Evolutionary conservation across 2,797 vertebrate genomes (phyloP), one percentile per base, ranked within the genome.

Genomic region (Poecilia velifera): DNA sequence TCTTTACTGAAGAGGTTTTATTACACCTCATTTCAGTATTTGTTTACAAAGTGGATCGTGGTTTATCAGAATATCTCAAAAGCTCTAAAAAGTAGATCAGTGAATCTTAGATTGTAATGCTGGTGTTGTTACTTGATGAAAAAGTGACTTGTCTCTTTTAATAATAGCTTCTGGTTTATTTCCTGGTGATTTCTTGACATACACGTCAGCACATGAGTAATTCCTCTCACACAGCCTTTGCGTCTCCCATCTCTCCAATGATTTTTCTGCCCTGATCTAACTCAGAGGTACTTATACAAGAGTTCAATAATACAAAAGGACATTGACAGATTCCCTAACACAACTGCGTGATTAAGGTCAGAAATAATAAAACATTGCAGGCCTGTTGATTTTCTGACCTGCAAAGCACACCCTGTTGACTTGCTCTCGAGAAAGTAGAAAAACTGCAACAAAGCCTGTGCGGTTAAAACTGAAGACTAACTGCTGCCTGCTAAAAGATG

Each of bases 381-480:
- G 85, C 85, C 70, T 84, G 87, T 85, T 89, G 82, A 89, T 88
- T 82, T 74, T 73, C 86, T 84, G 79, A 72, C 72, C 49, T 74
- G 80, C 72, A 79, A 82, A 87, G 76, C 74, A 85, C 47, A 78
- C 82, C 74, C 81, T 90, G 82, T 82, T 81, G 71, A 80, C 75
- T 77, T 43, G 22, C 79, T 86, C 78, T 72, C 78, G 80, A 88
- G 87, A n/a, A 22, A 79, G 36, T 59, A 76, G 31, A 83, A 57
- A 87, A 84, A 73, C 73, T 81, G 71, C 84, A 90, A 89, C 85
- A 86, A 90, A 82, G 73, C 79, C 78, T 84, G 84, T 79, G 74
- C 73, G 76, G 81, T 85, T 84, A 82, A 77, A 92, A 87, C 83
- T 53, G 9, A 12, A 76, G 68, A 74, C 36, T 74, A 88, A 81